Evolutionary conservation across 2,888 invertebrate genomes (phyloP).

Genomic region (Cephonodes hylas): DNA sequence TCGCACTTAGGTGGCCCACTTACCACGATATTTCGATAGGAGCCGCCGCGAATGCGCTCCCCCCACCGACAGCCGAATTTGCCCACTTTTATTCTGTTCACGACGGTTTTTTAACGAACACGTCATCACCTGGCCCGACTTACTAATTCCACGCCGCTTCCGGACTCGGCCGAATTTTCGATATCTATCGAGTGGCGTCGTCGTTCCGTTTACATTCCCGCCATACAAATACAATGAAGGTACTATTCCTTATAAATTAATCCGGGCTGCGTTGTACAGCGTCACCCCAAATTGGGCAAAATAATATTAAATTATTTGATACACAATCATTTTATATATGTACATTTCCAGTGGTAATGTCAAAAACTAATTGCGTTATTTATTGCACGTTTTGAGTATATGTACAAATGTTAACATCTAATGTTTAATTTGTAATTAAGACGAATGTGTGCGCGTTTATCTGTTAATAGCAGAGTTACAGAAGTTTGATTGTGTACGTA

Average conservation of each 20-base stretch:
- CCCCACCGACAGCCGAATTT: slow-evolving; percentile 18
- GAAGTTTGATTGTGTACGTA: neutral
- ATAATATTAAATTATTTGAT: no score
- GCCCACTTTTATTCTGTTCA: slow-evolving; percentile 20
- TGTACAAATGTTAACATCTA: slow-evolving; percentile 4
- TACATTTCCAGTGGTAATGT: neutral
- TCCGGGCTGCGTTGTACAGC: neutral
- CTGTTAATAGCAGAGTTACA: neutral
- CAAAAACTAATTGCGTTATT: neutral
- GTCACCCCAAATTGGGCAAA: neutral
- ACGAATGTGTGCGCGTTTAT: neutral
- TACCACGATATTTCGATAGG: slow-evolving; percentile 67
- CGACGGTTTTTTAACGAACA: slow-evolving; percentile 13
- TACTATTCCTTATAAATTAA: neutral
- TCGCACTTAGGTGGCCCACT: slow-evolving; percentile 64
- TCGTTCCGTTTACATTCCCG: neutral
- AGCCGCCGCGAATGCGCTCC: slow-evolving; percentile 31
- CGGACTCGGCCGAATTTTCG: slow-evolving; percentile 2
- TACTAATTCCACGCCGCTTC: slow-evolving; percentile 11
- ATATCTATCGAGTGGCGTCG: neutral
- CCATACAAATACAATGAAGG: neutral
- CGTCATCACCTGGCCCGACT: slow-evolving; percentile 15
- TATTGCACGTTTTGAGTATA: neutral
- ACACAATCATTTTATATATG: no score
- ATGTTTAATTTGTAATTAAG: slow-evolving; percentile 5